These are phyloP conservation scores for Cyprinella venusta DNA, from an alignment of 2,797 vertebrate species.

Conservation along the genomic window DNA sequence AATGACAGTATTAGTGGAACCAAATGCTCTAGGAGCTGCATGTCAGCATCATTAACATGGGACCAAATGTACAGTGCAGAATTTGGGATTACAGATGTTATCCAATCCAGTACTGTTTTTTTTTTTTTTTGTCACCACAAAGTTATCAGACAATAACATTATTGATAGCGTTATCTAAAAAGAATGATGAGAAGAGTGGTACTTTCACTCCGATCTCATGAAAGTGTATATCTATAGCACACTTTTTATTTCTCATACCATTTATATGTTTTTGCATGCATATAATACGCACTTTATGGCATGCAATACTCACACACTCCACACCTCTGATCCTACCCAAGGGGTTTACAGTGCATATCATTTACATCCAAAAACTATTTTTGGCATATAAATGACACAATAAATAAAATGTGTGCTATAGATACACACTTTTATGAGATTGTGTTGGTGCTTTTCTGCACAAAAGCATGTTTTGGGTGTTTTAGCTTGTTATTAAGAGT, in stretches of 20 bases:
- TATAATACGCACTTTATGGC: no score
- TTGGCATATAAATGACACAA: no score
- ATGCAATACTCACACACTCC: no score
- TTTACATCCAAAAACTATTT: no score
- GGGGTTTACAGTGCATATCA: no score
- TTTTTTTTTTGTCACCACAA: not conserved
- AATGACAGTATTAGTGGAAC: constrained; percentile 66
- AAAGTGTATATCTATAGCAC: no score
- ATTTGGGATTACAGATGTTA: constrained; percentile 2
- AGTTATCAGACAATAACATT: not conserved
- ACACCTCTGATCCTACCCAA: no score
- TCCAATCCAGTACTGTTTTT: not conserved
- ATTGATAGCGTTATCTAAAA: not conserved
- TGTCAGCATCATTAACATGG: constrained; percentile 29
- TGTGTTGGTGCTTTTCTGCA: not conserved
- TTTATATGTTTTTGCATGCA: no score
- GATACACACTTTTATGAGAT: no score
- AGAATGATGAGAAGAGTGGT: not conserved
- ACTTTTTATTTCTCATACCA: no score
- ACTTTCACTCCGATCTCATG: no score
- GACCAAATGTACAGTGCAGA: not conserved
- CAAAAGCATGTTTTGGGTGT: not conserved
- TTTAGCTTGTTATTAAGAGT: not conserved
- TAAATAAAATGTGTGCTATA: no score
- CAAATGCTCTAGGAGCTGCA: constrained; percentile 64